Conservation (phyloP, 2,888 invertebrate species). For the Tetragonisca angustula region DNA sequence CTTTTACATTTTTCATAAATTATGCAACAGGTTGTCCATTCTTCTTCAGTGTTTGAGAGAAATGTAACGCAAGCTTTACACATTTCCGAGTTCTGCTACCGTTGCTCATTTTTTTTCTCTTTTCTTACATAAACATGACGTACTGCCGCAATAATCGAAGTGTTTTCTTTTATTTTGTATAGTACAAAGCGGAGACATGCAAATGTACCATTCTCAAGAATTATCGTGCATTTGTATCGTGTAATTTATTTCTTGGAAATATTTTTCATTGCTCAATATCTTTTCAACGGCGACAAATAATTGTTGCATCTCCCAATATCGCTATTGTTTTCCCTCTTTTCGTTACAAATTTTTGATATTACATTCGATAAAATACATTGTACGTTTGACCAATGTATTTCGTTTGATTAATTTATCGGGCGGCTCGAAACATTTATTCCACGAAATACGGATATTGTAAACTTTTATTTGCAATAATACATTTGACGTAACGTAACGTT, state of each 20-base stretch:
- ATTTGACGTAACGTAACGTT: neutral
- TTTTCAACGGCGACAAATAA: neutral
- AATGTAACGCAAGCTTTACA: neutral
- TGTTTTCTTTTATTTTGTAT: neutral
- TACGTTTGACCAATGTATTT: neutral
- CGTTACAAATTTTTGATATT: neutral
- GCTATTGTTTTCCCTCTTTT: neutral
- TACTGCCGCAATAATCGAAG: too few species aligned
- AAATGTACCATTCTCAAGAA: neutral
- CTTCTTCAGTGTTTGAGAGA: neutral
- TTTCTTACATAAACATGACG: too few species aligned
- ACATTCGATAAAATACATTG: neutral
- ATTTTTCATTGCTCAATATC: neutral
- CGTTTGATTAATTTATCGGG: neutral
- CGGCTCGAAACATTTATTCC: neutral
- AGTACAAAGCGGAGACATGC: neutral
- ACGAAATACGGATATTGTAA: neutral
- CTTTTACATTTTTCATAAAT: neutral
- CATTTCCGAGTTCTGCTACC: neutral
- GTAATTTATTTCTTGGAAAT: neutral
- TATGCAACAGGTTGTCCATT: slow-evolving; percentile 8
- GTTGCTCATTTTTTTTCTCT: too few species aligned
- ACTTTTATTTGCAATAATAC: neutral
- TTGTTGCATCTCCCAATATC: neutral
- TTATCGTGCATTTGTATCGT: neutral